Evolutionary conservation across 2,797 vertebrate species (phyloP).

Genomic region (Podargus strigoides): DNA sequence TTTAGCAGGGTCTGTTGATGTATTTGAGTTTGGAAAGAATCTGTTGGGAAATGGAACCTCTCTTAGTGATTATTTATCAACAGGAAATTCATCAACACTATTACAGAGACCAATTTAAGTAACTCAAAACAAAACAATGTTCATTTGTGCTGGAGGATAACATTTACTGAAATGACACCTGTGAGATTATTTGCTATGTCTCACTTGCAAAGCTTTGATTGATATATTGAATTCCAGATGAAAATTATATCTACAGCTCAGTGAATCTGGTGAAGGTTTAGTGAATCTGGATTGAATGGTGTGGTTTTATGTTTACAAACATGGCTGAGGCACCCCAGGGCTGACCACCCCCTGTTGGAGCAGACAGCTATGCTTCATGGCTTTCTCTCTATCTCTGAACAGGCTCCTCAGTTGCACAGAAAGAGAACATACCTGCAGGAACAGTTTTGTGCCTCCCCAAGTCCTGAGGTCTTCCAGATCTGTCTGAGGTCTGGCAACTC

Average conservation of each 20-base stretch:
- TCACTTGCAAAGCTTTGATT: background rate
- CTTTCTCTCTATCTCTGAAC: background rate
- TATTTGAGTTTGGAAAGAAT: background rate
- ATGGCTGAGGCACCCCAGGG: rapidly evolving
- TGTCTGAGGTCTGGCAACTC: background rate
- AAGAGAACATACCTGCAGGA: background rate
- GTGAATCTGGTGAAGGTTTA: background rate
- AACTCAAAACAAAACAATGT: background rate
- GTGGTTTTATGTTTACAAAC: background rate
- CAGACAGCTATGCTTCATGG: background rate
- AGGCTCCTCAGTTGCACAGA: background rate
- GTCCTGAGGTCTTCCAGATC: background rate
- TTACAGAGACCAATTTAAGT: background rate
- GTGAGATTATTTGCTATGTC: background rate
- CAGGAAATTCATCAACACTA: background rate
- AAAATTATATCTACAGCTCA: background rate
- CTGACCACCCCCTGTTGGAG: background rate
- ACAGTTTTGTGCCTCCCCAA: background rate
- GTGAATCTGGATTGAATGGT: background rate
- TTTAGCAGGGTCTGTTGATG: background rate
- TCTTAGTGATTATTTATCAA: background rate
- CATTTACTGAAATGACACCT: background rate
- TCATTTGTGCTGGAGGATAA: too few relatives aligned
- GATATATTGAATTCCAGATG: background rate
- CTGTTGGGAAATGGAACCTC: background rate